Evolutionary conservation across 2,888 invertebrate genomes (phyloP), one percentile per base, ranked within the genome.

Genomic region (Cephus pulcher): DNA sequence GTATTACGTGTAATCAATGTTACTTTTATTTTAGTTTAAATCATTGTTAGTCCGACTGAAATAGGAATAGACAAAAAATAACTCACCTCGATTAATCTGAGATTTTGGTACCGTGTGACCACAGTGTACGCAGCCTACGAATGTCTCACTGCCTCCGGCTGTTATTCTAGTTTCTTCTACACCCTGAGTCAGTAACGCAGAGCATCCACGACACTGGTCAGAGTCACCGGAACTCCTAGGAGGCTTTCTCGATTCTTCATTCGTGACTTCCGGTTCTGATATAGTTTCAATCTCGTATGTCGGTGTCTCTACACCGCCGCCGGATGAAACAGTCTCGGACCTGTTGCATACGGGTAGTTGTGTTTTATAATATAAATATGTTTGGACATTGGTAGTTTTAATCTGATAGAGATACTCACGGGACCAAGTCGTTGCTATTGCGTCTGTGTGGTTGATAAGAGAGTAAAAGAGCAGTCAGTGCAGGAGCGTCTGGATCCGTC

Each of bases 401-500:
- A 3, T 78, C 34, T n/a, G 37, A 69, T 3, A 23, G 32, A 33
- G 3, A 12, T 40, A 69, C 84, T 82, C 83, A 89, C 88, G 86
- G 40, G 40, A 40, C 85, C 74, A 84, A 79, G 70, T 82, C 83
- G 4, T 74, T 79, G 76, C 76, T 82, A 34, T 84, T 82, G 56
- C 81, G 80, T n/a, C 79, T 80, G 79, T 85, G 86, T 75, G 92
- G 92, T 84, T 92, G 92, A 81, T 92, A 93, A 70, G 92, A 93
- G 82, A 93, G 93, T 34, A 95, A 84, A 11, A 94, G 85, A 79
- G 94, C 94, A 74, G 92, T 91, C 76, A 93, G 87, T n/a, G 89
- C 86, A 0, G 92, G 88, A 83, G 94, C 94, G 32, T 88, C 87
- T 1, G 86, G 82, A 75, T 90, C 89, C 12, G 83, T 80, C 56